Base-by-base conservation (phyloP, 1,140 invertebrate species). In the Pseudomyrmex sp. region DNA sequence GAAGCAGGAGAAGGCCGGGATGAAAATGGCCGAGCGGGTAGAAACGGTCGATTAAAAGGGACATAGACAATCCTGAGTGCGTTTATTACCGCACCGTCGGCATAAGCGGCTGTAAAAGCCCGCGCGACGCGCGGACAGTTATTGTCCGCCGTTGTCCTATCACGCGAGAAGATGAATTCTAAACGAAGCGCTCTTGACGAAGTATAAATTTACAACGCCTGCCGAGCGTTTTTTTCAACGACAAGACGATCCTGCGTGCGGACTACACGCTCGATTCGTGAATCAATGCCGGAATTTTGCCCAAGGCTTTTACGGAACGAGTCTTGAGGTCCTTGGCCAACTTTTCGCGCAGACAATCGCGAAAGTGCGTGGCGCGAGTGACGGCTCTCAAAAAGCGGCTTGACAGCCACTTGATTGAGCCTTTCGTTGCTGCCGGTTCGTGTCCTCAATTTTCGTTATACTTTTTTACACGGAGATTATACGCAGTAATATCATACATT, bases 1-100 rank as follows among this genome's bases (percentile, higher is more conserved):
- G 9, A 23, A 10, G 23, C n/a, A 23, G 26, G 26, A 23, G 48
- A 12, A 66, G 8, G 18, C 8, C 23, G 7, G 18, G 72, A 23
- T 46, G 46, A 63, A 48, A 76, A 74, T 15, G 48, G 15, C 2
- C 59, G 35, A 35, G 35, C 35, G 50, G 72, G 35, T 46, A 23
- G 66, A 48, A 76, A 74, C n/a, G 48, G 9, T 1, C 59, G 73
- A 68, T 87, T 87, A 79, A 77, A 59, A 54, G 48, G 58, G 72
- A 63, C 80, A 26, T 56, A 46, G 50, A 61, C 52, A 54, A 70
- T 80, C 23, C n/a, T 18, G 56, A 80, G 20, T 59, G 44, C 65
- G 54, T 80, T 80, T 80, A 80, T 72, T 72, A 72, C 15, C 76
- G 44, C 65, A 72, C 10, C 66, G 66, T 59, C 65, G 66, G 44